These are phyloP conservation scores for Caretta caretta DNA, from an alignment of 2,113 vertebrate species.

Conservation along the genomic window DNA sequence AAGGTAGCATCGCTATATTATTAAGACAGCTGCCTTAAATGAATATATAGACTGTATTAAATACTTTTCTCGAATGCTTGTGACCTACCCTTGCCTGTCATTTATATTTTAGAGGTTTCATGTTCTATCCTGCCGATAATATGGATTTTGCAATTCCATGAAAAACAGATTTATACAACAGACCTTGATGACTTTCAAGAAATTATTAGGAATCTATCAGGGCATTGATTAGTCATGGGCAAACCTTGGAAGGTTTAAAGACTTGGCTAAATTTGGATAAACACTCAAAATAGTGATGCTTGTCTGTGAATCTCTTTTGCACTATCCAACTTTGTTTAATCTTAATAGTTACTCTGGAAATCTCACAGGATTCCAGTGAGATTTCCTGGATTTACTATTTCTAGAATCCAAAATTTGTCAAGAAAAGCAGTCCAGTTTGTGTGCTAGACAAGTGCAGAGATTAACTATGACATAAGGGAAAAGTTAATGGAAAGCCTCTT, in stretches of 20 bases:
- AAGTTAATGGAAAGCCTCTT: not conserved
- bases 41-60: not conserved
- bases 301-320: not conserved
- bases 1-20: not conserved
- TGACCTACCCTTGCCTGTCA: not conserved
- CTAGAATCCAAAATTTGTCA: not conserved
- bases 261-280: not conserved
- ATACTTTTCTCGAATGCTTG: not conserved
- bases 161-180: not conserved
- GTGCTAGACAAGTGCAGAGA: not conserved
- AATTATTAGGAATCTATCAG: not conserved
- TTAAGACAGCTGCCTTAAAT: not conserved
- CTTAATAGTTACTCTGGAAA: not conserved
- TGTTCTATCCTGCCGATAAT: not conserved
- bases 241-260: not conserved
- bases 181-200: not conserved
- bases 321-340: not conserved
- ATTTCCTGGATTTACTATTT: not conserved
- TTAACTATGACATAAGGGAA: not conserved
- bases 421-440: not conserved
- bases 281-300: not conserved
- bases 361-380: not conserved
- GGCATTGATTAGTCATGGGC: not conserved
- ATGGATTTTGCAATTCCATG: not conserved
- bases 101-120: slow-evolving; percentile 6